Evolutionary conservation across 2,797 vertebrate species (phyloP), one percentile per base, ranked within the genome.

Genomic region (Morus bassanus): DNA sequence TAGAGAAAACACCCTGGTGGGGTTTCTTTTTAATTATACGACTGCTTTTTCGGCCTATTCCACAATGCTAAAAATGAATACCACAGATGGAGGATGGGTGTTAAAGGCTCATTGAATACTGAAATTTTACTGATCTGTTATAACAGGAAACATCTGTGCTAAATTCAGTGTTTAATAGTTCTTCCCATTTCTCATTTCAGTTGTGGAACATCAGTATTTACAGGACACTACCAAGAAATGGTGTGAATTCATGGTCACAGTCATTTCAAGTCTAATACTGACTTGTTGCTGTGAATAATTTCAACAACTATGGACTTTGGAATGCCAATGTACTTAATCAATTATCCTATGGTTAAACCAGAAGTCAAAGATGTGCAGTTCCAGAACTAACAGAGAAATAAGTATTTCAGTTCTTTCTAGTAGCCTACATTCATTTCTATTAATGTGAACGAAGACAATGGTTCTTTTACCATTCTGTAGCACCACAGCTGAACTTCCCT

Each of bases 141-240:
- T 72, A 93, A 76, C 25, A 90, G 85, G 82, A 95, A 94, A 94
- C 92, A 91, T 86, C 85, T 92, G 82, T 78, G 85, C 25, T 84
- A 94, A 90, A 93, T 75, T 48, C 76, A 59, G 61, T 75, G 53
- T 72, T 96, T 65, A 61, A 61, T 6, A 93, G 64, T n/a, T 86
- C 53, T 89, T 94, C 45, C 30, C 43, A 78, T 73, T 78, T 78
- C 57, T 56, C 51, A 46, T 75, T 91, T 91, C 53, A 81, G 35
- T 33, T 60, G 46, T 64, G 59, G n/a, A 89, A 85, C 82, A 91
- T 59, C 77, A 90, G 51, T 65, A 70, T 61, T 65, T 67, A 93
- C 56, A 93, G 27, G 68, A 84, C 24, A 25, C 30, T 72, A 61
- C 24, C 37, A 91, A 74, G 37, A 86, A 92, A 65, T 46, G 72